Conservation (phyloP, 2,888 invertebrate genomes). For the Pollenia labialis region DNA sequence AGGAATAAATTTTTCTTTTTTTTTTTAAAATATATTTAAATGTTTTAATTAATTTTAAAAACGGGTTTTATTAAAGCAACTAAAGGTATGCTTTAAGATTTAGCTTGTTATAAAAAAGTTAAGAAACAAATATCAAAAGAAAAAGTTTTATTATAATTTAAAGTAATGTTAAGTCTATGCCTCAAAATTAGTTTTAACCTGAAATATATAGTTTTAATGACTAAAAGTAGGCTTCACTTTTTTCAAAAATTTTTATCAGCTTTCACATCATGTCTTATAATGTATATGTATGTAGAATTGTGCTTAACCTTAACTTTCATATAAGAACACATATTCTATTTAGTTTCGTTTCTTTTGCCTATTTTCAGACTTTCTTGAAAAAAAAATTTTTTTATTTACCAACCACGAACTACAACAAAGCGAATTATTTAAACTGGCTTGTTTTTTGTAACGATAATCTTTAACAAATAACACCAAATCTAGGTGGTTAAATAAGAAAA, state of each 20-base stretch:
- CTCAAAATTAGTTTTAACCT: not conserved
- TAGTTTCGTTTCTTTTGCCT: not conserved
- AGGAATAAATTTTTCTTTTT: not conserved
- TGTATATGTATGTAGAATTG: not conserved
- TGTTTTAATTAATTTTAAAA: not conserved
- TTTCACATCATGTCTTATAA: not conserved
- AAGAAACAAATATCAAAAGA: too few species aligned
- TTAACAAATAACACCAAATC: conserved; percentile 38
- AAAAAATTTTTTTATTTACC: conserved; percentile 7
- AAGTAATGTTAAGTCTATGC: not conserved
- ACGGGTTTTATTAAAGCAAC: not conserved
- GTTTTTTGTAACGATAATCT: conserved; percentile 7
- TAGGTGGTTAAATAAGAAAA: conserved; percentile 18
- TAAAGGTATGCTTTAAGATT: not conserved
- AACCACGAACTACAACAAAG: not conserved
- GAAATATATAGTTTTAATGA: too few species aligned
- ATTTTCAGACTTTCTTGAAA: conserved; percentile 9
- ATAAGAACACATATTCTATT: not conserved
- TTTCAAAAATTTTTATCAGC: not conserved
- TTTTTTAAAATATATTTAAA: not conserved
- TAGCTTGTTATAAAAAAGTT: not conserved
- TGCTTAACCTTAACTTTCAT: conserved; percentile 5
- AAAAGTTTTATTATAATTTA: too few species aligned
- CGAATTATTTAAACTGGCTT: conserved; percentile 16
- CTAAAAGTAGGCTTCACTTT: not conserved